Base-by-base conservation (phyloP, 2,888 invertebrate species). In the Uloborus plumipes region DNA sequence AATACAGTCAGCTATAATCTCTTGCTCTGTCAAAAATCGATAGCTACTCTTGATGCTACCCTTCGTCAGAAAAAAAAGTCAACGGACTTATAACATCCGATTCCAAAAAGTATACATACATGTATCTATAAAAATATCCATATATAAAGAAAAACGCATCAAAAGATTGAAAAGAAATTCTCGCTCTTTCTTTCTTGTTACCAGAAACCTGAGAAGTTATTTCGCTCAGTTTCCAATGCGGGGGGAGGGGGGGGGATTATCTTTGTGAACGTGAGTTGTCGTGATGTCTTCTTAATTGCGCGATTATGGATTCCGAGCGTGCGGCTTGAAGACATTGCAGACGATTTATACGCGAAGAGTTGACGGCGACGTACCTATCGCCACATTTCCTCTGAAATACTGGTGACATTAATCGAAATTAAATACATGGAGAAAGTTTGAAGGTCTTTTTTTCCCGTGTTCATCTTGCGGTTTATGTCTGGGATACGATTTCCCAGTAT, bases 321-420 rank as follows among this genome's bases (percentile, higher is more conserved):
- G 78, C 64, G 58, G 64, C 59, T 39, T 70, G 55, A 39, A 18
- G 50, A 66, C 69, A 31, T 69, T 69, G 26, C 22, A 49, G 77
- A 47, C 70, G 64, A 64, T 78, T 78, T 71, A 69, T 76, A 62
- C 20, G 62, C 51, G 26, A 26, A 47, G 51, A 11, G n/a, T 55
- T 70, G 70, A 70, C 74, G 53, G 62, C 67, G 22, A 70, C 58
- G 62, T 59, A 81, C 49, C 55, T 58, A 75, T 70, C 69, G 70
- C 20, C 73, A 67, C 79, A 73, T 80, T 73, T 73, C 59, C 58
- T 59, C 65, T 80, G 73, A 80, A 67, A 80, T 73, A 80, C 69
- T 55, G 73, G 69, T 26, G 79, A 80, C 74, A 81, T 81, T 74
- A 64, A 74, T 81, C 69, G 80, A 81, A 81, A 64, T 74, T 81